Percentiles rank a stretch among this genome's conserved stretches.
phyloP scores from a whole-genome alignment of 2,888 invertebrate genomes.

The Hartigia nigra region DNA sequence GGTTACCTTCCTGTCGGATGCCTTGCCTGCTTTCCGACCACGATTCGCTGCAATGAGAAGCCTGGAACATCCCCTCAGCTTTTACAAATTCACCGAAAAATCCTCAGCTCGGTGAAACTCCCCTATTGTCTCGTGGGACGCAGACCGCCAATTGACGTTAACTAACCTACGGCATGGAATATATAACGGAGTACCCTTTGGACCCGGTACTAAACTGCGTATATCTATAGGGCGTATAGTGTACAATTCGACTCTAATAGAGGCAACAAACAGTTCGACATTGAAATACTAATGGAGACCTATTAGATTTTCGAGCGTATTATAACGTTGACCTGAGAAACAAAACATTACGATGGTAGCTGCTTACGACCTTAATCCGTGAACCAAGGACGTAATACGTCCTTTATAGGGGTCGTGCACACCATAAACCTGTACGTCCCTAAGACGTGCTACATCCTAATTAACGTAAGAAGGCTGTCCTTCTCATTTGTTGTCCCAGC shows the following conservation, averaged over 20 bases:
- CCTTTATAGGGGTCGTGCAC: conserved; percentile 36
- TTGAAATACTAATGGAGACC: background rate
- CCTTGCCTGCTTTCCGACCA: conserved; percentile 12
- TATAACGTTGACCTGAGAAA: background rate
- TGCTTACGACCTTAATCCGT: background rate
- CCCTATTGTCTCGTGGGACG: background rate
- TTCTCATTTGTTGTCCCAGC: background rate
- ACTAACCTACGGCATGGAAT: background rate
- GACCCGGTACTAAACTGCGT: background rate
- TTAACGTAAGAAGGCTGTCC: background rate
- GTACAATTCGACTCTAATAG: background rate
- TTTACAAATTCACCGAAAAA: background rate
- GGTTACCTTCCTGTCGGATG: conserved; percentile 37
- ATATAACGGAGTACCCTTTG: background rate
- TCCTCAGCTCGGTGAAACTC: background rate
- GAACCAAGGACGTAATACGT: conserved; percentile 28
- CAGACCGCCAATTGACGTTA: background rate
- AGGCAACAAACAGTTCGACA: background rate
- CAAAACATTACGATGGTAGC: background rate
- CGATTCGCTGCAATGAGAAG: conserved; percentile 13
- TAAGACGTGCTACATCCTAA: background rate
- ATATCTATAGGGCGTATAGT: background rate
- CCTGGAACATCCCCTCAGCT: background rate
- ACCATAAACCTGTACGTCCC: conserved; percentile 26
- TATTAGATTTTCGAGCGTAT: background rate